Base-by-base conservation (phyloP, 2,797 vertebrate genomes). In the Otus scops region DNA sequence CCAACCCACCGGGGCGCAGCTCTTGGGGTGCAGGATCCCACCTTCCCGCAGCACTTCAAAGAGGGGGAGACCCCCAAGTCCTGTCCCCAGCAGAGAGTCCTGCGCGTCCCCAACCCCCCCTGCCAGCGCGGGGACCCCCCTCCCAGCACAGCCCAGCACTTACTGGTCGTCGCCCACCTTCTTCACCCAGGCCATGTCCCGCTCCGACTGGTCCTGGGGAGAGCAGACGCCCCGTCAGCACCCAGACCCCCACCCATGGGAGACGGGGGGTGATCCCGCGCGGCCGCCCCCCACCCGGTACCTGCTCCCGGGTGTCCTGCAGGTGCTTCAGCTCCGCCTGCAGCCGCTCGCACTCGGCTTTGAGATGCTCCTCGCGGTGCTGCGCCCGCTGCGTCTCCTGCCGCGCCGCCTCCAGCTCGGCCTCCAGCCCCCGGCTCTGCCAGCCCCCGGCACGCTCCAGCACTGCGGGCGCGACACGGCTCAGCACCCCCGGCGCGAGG, bases 111-210 rank as follows among this genome's bases (percentile, higher is more conserved):
- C 41, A 16, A 0, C 69, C n/a, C 28, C 4, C 30, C 10, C 23
- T 7, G n/a, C 10, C 41, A 8, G 30, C 11, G 3, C 8, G 27
- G 28, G 28, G 51, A 13, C 13, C 6, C 27, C 61, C 34, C 19
- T 4, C 50, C 68, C 47, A 13, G 32, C 17, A 20, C 77, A 19
- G 21, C 39, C 53, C 32, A 2, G 39, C 60, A 99, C 99, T 99
- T 99, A 99, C 99, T 99, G 99, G 97, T 99, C 99, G 10, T 99
- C 99, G 94, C 99, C 99, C 95, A 99, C 98, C 98, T 99, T 99
- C 98, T 99, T 99, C 98, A 99, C 99, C 99, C 99, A 99, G 60
- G 99, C 99, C 98, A 99, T 99, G 97, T 99, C 99, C 89, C 99
- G 98, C 98, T 99, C 99, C 51, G 99, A 99, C 97, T 99, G 99